Evolutionary conservation across 2,888 invertebrate species (phyloP).

Genomic region (Drosophila macrospina): DNA sequence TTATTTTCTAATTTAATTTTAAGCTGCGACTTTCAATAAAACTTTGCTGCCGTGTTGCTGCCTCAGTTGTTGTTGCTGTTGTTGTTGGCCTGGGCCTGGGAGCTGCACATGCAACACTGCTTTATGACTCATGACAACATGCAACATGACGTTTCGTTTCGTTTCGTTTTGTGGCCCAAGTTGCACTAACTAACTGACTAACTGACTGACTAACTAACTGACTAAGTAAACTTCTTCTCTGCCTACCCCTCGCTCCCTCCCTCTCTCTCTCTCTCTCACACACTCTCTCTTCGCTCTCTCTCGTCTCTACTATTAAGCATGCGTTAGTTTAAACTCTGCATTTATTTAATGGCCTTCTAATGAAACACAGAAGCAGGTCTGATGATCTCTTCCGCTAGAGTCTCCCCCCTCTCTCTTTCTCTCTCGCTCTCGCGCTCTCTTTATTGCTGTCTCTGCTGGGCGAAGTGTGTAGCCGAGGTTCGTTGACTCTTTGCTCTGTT

Average conservation of each 20-base stretch:
- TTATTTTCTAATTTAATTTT: slow-evolving; percentile 70
- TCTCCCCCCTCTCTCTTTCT: background rate
- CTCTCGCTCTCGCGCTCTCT: slow-evolving; percentile 8
- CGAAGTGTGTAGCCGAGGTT: slow-evolving; percentile 36
- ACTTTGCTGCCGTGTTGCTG: slow-evolving; percentile 53
- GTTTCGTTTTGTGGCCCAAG: slow-evolving; percentile 57
- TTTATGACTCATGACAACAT: slow-evolving; percentile 82
- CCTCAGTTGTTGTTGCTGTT: slow-evolving; percentile 24
- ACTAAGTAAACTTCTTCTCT: slow-evolving; percentile 44
- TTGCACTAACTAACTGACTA: slow-evolving; percentile 43
- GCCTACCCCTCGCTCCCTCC: background rate
- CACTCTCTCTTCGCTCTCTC: background rate
- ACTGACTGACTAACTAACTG: slow-evolving; percentile 49
- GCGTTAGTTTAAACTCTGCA: slow-evolving; percentile 63
- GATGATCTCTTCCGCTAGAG: slow-evolving; percentile 33
- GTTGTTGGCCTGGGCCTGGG: slow-evolving; percentile 21
- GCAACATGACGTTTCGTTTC: slow-evolving; percentile 76
- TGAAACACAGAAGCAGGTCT: slow-evolving; percentile 48
- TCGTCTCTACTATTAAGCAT: slow-evolving; percentile 30
- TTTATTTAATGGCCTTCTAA: slow-evolving; percentile 64
- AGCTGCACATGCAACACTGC: slow-evolving; percentile 76
- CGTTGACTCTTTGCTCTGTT: slow-evolving; percentile 57
- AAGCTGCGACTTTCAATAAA: slow-evolving; percentile 68
- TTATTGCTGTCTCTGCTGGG: background rate
- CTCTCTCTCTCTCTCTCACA: slow-evolving; percentile 1